Evolutionary conservation across 1,140 invertebrate genomes (phyloP).

Genomic region (Philaenus spumarius): DNA sequence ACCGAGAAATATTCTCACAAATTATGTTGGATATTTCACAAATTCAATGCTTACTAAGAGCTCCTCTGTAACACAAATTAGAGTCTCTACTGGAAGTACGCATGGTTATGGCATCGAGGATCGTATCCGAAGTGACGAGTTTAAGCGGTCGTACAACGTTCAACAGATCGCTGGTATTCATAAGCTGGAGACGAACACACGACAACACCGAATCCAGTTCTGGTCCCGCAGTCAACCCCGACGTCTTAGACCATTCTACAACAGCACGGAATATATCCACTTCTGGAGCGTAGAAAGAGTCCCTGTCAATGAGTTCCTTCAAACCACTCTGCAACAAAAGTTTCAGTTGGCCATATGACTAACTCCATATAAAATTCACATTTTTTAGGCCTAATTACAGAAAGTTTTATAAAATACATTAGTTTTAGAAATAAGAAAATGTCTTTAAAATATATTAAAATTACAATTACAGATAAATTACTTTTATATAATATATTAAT

Average conservation of each 20-base stretch:
- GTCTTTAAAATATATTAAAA: neutral
- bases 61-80: constrained; percentile 74
- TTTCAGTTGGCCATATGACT: neutral
- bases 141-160: constrained; percentile 78
- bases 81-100: constrained; percentile 68
- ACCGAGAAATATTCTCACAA: too few species aligned
- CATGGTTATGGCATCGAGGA: constrained; percentile 90
- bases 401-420: too few species aligned
- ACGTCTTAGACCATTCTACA: constrained; percentile 71
- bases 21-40: too few species aligned
- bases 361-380: neutral
- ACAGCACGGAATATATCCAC: constrained; percentile 92
- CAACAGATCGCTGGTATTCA: constrained; percentile 80
- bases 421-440: neutral
- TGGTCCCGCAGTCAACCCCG: constrained; percentile 39
- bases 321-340: constrained; percentile 53
- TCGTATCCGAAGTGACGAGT: constrained; percentile 78
- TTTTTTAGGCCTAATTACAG: too few species aligned
- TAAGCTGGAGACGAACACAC: constrained; percentile 74
- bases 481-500: too few species aligned
- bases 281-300: constrained; percentile 95
- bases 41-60: constrained; percentile 49
- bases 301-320: constrained; percentile 76
- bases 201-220: constrained; percentile 25
- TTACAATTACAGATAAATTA: too few species aligned